Evolutionary conservation across 1,140 invertebrate genomes (phyloP).

Genomic region (Eueides isabella): DNA sequence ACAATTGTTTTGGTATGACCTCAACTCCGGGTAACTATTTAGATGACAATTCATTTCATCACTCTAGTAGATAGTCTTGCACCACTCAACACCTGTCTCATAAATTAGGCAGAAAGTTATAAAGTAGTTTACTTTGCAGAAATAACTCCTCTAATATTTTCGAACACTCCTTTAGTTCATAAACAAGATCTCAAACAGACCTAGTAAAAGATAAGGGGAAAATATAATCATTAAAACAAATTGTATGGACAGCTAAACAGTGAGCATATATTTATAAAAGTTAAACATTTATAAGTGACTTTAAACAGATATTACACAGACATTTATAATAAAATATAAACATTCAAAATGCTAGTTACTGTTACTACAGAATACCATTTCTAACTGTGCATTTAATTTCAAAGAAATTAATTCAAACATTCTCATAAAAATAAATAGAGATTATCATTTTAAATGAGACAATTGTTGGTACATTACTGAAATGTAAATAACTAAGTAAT

Average conservation of each 20-base stretch:
- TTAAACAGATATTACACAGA: background rate
- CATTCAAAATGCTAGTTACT: conserved; percentile 1
- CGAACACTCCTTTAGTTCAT: too few species aligned
- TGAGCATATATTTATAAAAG: conserved; percentile 67
- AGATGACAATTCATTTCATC: too few species aligned
- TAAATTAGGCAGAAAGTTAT: too few species aligned
- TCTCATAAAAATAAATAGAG: background rate
- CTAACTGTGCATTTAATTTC: background rate
- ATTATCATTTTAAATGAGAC: background rate
- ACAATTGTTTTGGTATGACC: too few species aligned
- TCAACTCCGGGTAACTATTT: too few species aligned
- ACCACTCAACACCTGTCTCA: too few species aligned
- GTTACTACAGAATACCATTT: background rate
- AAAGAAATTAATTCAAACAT: background rate
- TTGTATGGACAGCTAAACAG: conserved; percentile 58
- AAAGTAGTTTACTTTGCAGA: too few species aligned
- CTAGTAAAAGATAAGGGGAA: background rate
- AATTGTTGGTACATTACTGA: background rate
- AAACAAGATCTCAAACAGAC: too few species aligned
- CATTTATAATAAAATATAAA: background rate
- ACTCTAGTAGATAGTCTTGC: too few species aligned
- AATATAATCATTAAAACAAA: conserved; percentile 17
- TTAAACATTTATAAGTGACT: conserved; percentile 39
- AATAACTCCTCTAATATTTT: too few species aligned
- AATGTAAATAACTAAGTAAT: conserved; percentile 24